Base-by-base conservation (phyloP, 1,140 invertebrate genomes). In the Parapsyche elsis region DNA sequence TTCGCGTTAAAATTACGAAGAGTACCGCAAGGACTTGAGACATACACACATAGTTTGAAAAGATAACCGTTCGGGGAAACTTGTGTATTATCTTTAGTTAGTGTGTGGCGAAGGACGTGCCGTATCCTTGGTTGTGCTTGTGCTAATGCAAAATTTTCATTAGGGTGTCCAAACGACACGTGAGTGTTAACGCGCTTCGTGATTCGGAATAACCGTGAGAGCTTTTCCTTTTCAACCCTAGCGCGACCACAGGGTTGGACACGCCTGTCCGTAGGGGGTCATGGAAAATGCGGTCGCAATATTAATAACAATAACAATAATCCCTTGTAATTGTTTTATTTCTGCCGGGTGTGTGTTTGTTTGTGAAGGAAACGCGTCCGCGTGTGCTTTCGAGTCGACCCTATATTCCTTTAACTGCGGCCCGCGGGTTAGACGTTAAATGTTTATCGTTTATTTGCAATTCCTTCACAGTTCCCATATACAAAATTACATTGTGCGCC, bases 241-340 rank as follows among this genome's bases (percentile, higher is more conserved):
- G 4, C 12, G 10, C 10, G 16, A 53, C 49, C 49, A 10, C 49
- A 53, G 10, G 12, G 49, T 53, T 53, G 49, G 16, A 12, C 49
- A 53, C 2, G 12, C 49, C 49, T 53, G 49, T 16, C 49, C 49
- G 2, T 53, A 53, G 10, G 10, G 49, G 10, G 49, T 16, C 10
- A 53, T 14, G 49, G 49, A 12, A 46, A 53, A 53, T 16, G 49
- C 10, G 64, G 23, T 67, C 64, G 64, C 64, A 67, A 67, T 67
- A 67, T 67, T 67, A 67, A 67, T 67, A 67, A 67, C 64, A 67
- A 67, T 67, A 67, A 67, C 64, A 67, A 24, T 67, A 24, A 67
- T 30, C 64, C 64, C 24, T 67, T 23, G 64, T 67, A 67, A 67
- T 67, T 67, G 64, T 67, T 67, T 67, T 67, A 67, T 67, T 67